Percentiles rank a stretch among this genome's conserved stretches.
phyloP scores from a whole-genome alignment of 2,113 vertebrate species.

The Tinamus guttatus region DNA sequence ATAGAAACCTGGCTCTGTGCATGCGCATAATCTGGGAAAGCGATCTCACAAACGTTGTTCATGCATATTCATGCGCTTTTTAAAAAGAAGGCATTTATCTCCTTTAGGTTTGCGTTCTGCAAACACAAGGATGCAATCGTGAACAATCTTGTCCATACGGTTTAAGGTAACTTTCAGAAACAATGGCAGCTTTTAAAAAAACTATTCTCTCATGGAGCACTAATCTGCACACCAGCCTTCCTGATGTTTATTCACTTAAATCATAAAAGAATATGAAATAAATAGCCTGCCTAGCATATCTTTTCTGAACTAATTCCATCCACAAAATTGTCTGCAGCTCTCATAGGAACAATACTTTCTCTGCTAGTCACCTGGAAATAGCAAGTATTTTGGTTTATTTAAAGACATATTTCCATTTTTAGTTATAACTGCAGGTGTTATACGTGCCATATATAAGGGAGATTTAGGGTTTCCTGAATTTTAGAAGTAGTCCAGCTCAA shows the following conservation, averaged over 20 bases:
- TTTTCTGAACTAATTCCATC: not conserved
- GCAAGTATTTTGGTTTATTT: not conserved
- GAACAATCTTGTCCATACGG: not conserved
- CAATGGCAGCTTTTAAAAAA: not conserved
- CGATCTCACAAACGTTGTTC: conserved; percentile 36
- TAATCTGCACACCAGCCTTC: not conserved
- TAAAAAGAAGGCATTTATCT: conserved; percentile 56
- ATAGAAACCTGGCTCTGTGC: not conserved
- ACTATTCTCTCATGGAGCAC: accelerated
- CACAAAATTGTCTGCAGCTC: not conserved
- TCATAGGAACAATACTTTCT: not conserved
- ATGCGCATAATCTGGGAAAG: conserved; percentile 28
- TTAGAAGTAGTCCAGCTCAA: not conserved
- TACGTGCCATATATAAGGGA: not conserved
- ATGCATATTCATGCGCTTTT: conserved; percentile 65
- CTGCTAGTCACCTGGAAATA: not conserved
- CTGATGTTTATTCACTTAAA: not conserved
- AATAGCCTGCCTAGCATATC: not conserved
- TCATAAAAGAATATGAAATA: not conserved
- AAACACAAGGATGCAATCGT: not conserved
- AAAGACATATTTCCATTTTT: not conserved
- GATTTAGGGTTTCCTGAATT: not conserved
- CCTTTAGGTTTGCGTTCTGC: conserved; percentile 41
- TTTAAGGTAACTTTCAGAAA: conserved; percentile 37
- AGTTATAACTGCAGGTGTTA: not conserved